Evolutionary conservation across 2,113 vertebrate genomes (phyloP).

Genomic region (Indicator maculatus): DNA sequence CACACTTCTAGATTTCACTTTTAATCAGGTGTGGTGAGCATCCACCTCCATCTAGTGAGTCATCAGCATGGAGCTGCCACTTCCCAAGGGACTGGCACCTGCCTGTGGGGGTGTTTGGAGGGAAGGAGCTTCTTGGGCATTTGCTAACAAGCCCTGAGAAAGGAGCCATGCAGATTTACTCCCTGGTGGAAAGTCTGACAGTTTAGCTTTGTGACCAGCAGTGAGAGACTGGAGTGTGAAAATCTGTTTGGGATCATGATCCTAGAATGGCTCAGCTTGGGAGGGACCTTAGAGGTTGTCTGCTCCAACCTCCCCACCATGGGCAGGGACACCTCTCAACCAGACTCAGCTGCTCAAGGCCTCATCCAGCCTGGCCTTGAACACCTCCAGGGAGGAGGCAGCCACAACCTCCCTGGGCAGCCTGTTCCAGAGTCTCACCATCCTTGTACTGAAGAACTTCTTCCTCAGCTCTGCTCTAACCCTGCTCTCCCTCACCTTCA

Average conservation of each 20-base stretch:
- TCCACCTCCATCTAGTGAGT: constrained; percentile 18
- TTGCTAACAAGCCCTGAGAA: background rate
- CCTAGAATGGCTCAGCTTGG: no score
- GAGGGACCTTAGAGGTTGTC: no score
- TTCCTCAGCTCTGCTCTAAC: no score
- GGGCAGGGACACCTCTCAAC: no score
- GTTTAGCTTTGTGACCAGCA: background rate
- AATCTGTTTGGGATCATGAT: background rate
- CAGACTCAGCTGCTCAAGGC: no score
- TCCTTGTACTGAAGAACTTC: no score
- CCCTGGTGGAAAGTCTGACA: background rate
- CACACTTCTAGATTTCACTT: background rate
- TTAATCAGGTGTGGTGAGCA: constrained; percentile 18
- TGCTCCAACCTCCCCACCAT: no score
- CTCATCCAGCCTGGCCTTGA: no score
- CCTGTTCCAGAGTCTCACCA: no score
- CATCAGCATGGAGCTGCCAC: background rate
- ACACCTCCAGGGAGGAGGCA: no score
- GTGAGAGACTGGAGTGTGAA: background rate
- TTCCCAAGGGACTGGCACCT: constrained; percentile 13
- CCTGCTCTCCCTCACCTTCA: no score
- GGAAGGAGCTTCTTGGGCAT: background rate
- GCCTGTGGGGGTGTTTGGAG: background rate
- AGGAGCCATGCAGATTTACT: background rate
- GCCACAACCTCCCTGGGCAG: no score